A percentile compares a stretch with the other conserved stretches of the same genome.
These are phyloP conservation scores for Meiosimyza platycephala DNA, from an alignment of 2,888 invertebrate genomes.

Conservation along the genomic window DNA sequence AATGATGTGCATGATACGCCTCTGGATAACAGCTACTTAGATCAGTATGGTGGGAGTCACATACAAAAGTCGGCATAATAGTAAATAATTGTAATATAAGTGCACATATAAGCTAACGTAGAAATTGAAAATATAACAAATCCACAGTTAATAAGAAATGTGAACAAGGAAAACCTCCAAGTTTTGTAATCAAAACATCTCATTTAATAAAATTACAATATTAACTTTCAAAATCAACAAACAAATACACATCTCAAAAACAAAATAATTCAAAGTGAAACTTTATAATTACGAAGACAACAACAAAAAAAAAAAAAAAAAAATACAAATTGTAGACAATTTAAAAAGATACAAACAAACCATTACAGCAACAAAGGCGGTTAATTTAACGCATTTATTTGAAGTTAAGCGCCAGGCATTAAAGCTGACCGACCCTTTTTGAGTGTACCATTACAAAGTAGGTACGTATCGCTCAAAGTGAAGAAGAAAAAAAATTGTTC, in stretches of 20 bases:
- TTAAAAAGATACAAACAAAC: conserved; percentile 40
- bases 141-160: no score
- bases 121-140: no score
- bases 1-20: no score
- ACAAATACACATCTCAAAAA: neutral
- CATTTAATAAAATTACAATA: no score
- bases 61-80: no score
- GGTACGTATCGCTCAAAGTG: neutral
- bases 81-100: no score
- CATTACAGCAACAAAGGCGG: conserved; percentile 53
- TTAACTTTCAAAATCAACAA: neutral
- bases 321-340: conserved; percentile 4
- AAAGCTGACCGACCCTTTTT: neutral
- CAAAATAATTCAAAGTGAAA: neutral
- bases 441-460: neutral
- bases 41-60: no score
- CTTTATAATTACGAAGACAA: conserved; percentile 1
- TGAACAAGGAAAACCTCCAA: no score
- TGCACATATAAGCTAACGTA: no score
- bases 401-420: conserved; percentile 30
- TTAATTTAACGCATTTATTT: conserved; percentile 60
- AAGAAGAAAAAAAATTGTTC: neutral
- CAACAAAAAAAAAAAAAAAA: no score
- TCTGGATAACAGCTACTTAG: no score
- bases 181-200: no score